Evolutionary conservation across 2,888 invertebrate genomes (phyloP).

Genomic region (Volucella zonaria): DNA sequence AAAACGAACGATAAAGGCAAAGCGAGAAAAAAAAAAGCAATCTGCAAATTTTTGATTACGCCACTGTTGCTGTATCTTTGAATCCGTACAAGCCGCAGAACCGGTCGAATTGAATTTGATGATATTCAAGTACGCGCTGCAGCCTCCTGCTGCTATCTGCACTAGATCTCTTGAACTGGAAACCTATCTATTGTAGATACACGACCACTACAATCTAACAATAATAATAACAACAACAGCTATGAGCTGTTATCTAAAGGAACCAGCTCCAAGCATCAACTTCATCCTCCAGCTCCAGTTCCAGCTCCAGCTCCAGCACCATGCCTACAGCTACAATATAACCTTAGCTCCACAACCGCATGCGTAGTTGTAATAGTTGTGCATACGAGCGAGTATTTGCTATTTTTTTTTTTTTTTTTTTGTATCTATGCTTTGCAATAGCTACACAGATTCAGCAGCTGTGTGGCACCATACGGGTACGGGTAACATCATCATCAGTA

Average conservation of each 20-base stretch:
- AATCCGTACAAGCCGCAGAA: conserved; percentile 31
- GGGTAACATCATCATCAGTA: conserved; percentile 40
- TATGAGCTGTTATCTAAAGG: conserved; percentile 42
- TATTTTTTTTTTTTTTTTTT: background rate
- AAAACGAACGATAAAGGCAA: too few relatives aligned
- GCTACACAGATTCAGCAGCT: conserved; percentile 40
- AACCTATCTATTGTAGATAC: conserved; percentile 65
- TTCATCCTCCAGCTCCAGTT: too few relatives aligned
- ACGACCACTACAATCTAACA: conserved; percentile 28
- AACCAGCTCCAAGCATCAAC: background rate
- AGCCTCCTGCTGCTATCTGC: conserved; percentile 64
- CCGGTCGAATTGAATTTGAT: conserved; percentile 67
- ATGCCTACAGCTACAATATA: background rate
- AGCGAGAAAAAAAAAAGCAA: conserved; percentile 7
- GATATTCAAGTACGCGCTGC: conserved; percentile 59
- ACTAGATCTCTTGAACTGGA: conserved; percentile 71
- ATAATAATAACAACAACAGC: conserved; percentile 18
- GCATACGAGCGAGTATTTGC: conserved; percentile 32
- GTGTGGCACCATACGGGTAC: conserved; percentile 1
- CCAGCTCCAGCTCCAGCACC: too few relatives aligned
- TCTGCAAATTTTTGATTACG: conserved; percentile 56
- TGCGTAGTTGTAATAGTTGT: conserved; percentile 38
- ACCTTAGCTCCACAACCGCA: conserved; percentile 2
- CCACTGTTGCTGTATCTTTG: conserved; percentile 32
- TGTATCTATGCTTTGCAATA: background rate